Percentiles rank a stretch among this genome's conserved stretches.
These are phyloP conservation scores for Oriolus oriolus DNA, from an alignment of 2,113 vertebrate genomes.

Conservation along the genomic window DNA sequence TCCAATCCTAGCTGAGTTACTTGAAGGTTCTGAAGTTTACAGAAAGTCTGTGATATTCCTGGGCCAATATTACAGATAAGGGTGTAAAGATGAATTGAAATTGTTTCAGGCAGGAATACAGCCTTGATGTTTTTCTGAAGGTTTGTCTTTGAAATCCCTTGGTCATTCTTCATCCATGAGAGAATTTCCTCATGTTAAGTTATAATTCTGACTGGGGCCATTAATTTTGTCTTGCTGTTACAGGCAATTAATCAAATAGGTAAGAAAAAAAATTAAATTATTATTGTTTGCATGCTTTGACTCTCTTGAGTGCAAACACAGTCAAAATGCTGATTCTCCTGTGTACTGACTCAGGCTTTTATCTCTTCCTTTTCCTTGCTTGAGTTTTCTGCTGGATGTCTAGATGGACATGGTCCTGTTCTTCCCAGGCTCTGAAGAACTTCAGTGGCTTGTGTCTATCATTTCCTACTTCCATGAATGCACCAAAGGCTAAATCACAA, in stretches of 20 bases:
- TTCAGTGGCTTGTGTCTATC: not conserved
- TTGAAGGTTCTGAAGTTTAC: not conserved
- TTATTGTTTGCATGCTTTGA: not conserved
- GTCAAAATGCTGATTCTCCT: not conserved
- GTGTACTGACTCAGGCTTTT: not conserved
- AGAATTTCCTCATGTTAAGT: not conserved
- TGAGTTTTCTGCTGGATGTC: not conserved
- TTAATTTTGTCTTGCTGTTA: slow-evolving; percentile 18
- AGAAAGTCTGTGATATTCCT: not conserved
- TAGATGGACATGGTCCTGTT: not conserved
- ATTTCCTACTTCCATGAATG: not conserved
- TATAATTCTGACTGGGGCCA: not conserved
- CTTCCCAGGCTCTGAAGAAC: not conserved
- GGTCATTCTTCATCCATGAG: not conserved
- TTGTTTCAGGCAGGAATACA: not conserved
- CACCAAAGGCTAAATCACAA: not conserved
- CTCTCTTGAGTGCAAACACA: not conserved
- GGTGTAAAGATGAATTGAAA: not conserved
- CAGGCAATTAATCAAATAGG: not conserved
- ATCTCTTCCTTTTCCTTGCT: not conserved
- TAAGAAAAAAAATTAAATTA: not conserved
- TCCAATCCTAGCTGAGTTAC: not conserved
- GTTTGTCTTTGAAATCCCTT: not conserved
- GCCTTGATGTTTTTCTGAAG: not conserved
- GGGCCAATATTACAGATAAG: not conserved